Evolutionary conservation across 2,888 invertebrate genomes (phyloP), one percentile per base, ranked within the genome.

Genomic region (Lithophane socia): DNA sequence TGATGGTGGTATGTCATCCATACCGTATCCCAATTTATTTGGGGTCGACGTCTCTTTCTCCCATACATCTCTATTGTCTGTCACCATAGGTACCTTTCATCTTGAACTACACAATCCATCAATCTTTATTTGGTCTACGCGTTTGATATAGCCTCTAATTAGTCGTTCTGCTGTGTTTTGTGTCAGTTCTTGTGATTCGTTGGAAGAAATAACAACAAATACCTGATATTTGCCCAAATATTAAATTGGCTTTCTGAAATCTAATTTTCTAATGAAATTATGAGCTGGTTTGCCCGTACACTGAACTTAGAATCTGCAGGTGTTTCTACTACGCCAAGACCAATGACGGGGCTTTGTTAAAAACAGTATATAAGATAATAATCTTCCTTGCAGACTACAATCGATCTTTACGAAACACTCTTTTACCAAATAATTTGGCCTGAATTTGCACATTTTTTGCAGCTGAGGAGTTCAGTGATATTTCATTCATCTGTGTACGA

Each of bases 401-500:
- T 80, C 70, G 70, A 75, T 68, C 37, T 70, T 69, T 73, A 68
- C 60, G 54, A 82, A 68, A 77, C 54, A 37, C n/a, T 69, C 42
- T 84, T 69, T 65, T 56, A 65, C 37, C 49, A 76, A 79, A 68
- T 73, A 76, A 75, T 73, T 75, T 69, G 73, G 70, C 58, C 73
- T 44, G 71, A 79, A 81, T 80, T 60, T 65, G 8, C 42, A 13
- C 49, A 42, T 78, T 82, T 86, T 87, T 84, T 87, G 75, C 73
- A 69, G 44, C 44, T 10, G 52, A n/a, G 24, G 18, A 76, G 73
- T 77, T 83, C 75, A 73, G 78, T 74, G 67, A 75, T 83, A 84
- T 89, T 88, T 77, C 85, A 89, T 89, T 86, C 86, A 85, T 87
- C 87, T 86, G 86, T 82, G 84, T 82, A 82, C 77, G 16, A 79